Evolutionary conservation across 2,888 invertebrate genomes (phyloP), one percentile per base, ranked within the genome.

Genomic region (Agonopterix heracliana): DNA sequence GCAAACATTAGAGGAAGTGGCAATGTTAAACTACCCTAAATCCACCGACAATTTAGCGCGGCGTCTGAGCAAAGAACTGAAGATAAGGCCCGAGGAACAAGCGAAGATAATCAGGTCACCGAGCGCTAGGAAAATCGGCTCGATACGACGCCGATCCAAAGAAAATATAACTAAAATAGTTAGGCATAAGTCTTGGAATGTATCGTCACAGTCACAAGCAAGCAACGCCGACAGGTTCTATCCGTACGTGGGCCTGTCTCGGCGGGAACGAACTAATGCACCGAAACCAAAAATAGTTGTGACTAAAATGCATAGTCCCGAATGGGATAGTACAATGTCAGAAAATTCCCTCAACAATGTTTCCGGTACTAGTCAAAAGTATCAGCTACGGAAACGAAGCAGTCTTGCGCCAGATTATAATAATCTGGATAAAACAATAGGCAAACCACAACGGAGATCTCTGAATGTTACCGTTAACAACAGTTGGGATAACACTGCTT

Each of bases 121-220:
- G 0, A 95, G 95, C 71, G 95, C 94, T 1, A 88, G 95, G 46
- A 95, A 94, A 89, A 95, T 95, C 51, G 95, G 95, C 13, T 91
- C 90, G 8, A 90, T 95, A 58, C 82, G 94, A 64, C 88, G 95
- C 44, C 85, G 94, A 47, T 95, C 95, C 0, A 91, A 91, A 68
- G 95, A 95, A 60, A 86, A 89, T 55, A 74, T 80, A 43, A 86
- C 81, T 1, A 90, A 89, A 74, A 74, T 92, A 26, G 85, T 89
- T 13, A 83, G 93, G 35, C 92, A 91, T 58, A 90, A 91, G 59
- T 92, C 93, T 0, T 93, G 93, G 92, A 92, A 93, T 64, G 86
- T 90, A 8, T 76, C 87, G 1, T 68, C 85, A 5, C 81, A 81
- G 45, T 77, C 85, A 34, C 88, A 80, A 68, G 63, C 72, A 68